These are phyloP conservation scores for Puntigrus tetrazona DNA, from an alignment of 2,113 vertebrate species.

Conservation along the genomic window DNA sequence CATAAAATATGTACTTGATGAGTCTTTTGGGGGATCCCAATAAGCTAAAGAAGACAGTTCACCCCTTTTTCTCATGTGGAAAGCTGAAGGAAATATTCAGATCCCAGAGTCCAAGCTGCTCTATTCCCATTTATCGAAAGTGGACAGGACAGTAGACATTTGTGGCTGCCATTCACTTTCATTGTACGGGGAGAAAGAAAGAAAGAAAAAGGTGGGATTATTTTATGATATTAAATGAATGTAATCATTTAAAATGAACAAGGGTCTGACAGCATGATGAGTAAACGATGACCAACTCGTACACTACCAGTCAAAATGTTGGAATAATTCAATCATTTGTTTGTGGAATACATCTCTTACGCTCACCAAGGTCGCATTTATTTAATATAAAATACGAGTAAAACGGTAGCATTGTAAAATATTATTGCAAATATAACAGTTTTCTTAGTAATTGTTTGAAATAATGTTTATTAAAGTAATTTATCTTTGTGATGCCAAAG, in stretches of 20 bases:
- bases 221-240: too few species aligned
- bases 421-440: background rate
- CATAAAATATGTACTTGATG: background rate
- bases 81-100: background rate
- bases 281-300: background rate
- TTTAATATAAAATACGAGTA: constrained; percentile 6
- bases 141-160: too few species aligned
- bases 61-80: background rate
- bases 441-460: background rate
- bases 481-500: too few species aligned
- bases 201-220: background rate
- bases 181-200: background rate
- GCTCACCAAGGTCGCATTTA: background rate
- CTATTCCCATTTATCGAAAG: too few species aligned
- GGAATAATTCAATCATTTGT: background rate
- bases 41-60: background rate
- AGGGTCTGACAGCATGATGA: background rate
- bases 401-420: background rate
- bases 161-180: background rate
- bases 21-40: background rate
- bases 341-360: background rate
- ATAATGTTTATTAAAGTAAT: too few species aligned
- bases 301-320: background rate
- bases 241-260: too few species aligned
- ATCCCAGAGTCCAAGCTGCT: background rate